Percentiles rank a stretch among this genome's conserved stretches.
Conservation (phyloP, 2,888 invertebrate species). For the Ennomos erosarius region DNA sequence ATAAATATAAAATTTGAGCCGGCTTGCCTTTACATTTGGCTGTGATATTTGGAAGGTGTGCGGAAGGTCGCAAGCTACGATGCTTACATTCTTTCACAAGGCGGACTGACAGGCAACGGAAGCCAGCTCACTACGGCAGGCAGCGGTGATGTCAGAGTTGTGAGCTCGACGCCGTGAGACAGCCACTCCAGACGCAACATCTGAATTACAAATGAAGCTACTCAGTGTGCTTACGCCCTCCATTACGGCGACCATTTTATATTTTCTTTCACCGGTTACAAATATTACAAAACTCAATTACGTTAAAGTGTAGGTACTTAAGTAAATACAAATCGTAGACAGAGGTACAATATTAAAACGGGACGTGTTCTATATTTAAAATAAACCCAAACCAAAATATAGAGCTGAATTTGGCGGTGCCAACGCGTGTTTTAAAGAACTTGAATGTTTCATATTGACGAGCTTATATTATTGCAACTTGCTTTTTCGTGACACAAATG, state of each 20-base stretch:
- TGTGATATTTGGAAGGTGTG: conserved; percentile 34
- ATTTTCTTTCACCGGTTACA: conserved; percentile 39
- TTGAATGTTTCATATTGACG: conserved; percentile 33
- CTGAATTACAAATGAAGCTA: conserved; percentile 61
- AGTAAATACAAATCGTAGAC: conserved; percentile 7
- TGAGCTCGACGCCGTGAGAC: neutral
- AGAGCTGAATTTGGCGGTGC: neutral
- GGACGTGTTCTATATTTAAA: conserved; percentile 18
- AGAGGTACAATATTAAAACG: neutral
- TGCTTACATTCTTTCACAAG: conserved; percentile 30
- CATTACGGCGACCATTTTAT: conserved; percentile 40
- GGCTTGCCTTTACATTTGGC: conserved; percentile 34
- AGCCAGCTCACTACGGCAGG: neutral
- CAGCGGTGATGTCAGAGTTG: neutral
- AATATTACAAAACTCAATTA: conserved; percentile 46
- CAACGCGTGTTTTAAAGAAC: neutral
- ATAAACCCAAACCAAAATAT: conserved; percentile 13
- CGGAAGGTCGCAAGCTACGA: conserved; percentile 36
- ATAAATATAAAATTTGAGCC: conserved; percentile 19
- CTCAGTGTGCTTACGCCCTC: conserved; percentile 38
- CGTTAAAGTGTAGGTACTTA: neutral
- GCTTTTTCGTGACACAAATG: conserved; percentile 28
- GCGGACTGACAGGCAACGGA: conserved; percentile 9
- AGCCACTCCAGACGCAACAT: conserved; percentile 46
- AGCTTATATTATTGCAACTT: conserved; percentile 26